These are phyloP conservation scores for Sitophilus oryzae DNA, from an alignment of 1,140 invertebrate species.

Conservation along the genomic window DNA sequence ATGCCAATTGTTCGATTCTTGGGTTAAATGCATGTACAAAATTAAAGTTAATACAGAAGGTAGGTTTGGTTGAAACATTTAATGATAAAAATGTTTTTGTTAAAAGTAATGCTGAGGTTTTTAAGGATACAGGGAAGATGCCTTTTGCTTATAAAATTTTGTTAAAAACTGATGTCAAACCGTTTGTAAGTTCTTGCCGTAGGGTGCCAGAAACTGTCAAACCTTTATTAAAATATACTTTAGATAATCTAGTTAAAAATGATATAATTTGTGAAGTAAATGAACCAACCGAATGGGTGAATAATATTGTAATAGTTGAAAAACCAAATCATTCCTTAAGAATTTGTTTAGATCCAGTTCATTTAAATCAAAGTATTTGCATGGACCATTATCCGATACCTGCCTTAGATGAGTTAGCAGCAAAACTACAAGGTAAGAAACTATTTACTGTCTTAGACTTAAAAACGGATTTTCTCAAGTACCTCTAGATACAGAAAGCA, in stretches of 20 bases:
- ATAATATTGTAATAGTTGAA: constrained; percentile 16
- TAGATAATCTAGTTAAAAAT: constrained; percentile 8
- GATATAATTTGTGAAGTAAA: constrained; percentile 5
- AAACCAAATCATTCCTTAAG: constrained; percentile 12
- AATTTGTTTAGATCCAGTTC: constrained; percentile 16
- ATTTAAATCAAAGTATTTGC: constrained; percentile 14
- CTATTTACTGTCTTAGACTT: constrained; percentile 47
- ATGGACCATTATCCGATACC: constrained; percentile 17
- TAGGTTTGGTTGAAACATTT: no score
- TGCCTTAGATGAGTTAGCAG: constrained; percentile 40
- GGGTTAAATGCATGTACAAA: background rate
- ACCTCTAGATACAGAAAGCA: constrained; percentile 37
- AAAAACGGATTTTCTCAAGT: no score
- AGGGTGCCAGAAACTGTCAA: background rate
- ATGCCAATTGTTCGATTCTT: no score
- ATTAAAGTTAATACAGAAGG: no score
- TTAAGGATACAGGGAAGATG: background rate
- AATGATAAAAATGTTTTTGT: background rate
- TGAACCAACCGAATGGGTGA: constrained; percentile 17
- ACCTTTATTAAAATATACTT: constrained; percentile 2
- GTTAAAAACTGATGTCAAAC: background rate
- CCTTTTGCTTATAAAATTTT: background rate
- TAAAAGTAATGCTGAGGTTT: background rate
- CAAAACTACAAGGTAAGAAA: constrained; percentile 38
- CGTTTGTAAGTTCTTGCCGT: no score